A percentile compares a stretch with the other conserved stretches of the same genome.
Conservation (phyloP, 2,113 vertebrate species). For the Urocolius indicus region DNA sequence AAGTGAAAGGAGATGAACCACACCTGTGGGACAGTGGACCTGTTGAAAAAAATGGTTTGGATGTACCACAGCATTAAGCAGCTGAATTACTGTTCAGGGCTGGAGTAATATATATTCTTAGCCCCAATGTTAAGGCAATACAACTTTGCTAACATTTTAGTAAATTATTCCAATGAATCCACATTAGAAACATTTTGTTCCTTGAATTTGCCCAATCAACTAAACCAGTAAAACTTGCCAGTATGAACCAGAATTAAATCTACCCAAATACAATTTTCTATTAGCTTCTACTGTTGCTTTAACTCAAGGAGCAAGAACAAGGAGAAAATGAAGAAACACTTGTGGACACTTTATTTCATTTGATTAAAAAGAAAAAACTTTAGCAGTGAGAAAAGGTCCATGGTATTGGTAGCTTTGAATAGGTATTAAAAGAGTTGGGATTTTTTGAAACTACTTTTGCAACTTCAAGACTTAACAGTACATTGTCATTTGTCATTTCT, state of each 20-base stretch:
- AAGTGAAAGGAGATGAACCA: background rate
- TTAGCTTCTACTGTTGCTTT: background rate
- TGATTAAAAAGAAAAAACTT: background rate
- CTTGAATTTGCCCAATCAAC: background rate
- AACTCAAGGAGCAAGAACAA: background rate
- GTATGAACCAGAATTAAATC: background rate
- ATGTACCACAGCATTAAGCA: background rate
- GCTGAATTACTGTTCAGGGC: background rate
- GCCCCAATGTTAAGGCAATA: background rate
- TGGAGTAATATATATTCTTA: background rate
- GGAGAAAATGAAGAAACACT: background rate
- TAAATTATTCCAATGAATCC: background rate
- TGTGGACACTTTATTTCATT: background rate
- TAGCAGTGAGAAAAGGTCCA: background rate
- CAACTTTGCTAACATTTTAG: background rate
- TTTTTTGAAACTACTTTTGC: background rate
- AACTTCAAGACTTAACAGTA: background rate
- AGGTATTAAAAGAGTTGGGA: background rate
- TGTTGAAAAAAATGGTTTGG: background rate
- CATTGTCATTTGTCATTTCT: background rate
- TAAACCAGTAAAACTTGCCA: background rate
- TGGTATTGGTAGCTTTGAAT: background rate
- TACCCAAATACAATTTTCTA: background rate
- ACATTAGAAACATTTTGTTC: background rate
- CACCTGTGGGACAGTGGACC: background rate